Evolutionary conservation across 2,888 invertebrate species (phyloP).

Genomic region (Melanchra persicariae): DNA sequence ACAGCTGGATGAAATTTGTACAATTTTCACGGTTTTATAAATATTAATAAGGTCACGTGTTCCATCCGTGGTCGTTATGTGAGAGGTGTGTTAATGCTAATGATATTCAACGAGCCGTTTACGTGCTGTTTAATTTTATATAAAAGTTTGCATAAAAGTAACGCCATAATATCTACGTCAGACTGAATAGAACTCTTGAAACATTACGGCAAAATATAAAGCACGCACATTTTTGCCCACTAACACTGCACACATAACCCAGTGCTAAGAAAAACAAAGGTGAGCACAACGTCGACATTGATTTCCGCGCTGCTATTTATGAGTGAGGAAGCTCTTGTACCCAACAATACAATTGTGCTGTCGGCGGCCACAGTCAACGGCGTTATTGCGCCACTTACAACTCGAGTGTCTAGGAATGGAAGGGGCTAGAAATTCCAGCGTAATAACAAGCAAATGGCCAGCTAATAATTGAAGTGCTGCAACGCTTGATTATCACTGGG

Average conservation of each 20-base stretch:
- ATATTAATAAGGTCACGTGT: slow-evolving; percentile 47
- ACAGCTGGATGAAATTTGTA: slow-evolving; percentile 22
- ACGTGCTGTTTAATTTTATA: slow-evolving; percentile 25
- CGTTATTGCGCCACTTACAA: slow-evolving; percentile 68
- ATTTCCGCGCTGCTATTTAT: slow-evolving; percentile 66
- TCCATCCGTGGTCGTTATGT: slow-evolving; percentile 23
- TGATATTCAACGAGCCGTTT: slow-evolving; percentile 29
- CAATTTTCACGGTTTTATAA: slow-evolving; percentile 28
- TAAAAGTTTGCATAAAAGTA: slow-evolving; percentile 20
- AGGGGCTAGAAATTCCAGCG: slow-evolving; percentile 60
- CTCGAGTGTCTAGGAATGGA: slow-evolving; percentile 62
- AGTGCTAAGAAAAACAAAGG: slow-evolving; percentile 59
- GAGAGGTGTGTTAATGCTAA: slow-evolving; percentile 41
- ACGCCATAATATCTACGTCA: slow-evolving; percentile 2
- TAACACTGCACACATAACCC: slow-evolving; percentile 24
- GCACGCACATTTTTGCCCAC: background rate
- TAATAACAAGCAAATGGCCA: slow-evolving; percentile 67
- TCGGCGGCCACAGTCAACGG: slow-evolving; percentile 53
- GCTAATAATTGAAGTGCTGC: slow-evolving; percentile 64
- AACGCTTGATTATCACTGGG: slow-evolving; percentile 60
- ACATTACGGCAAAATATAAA: background rate
- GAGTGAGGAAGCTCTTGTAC: slow-evolving; percentile 63
- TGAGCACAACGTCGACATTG: slow-evolving; percentile 62
- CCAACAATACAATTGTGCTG: slow-evolving; percentile 68
- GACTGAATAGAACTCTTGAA: background rate